Conservation (phyloP, 2,113 vertebrate species). For the Amblyornis subalaris region DNA sequence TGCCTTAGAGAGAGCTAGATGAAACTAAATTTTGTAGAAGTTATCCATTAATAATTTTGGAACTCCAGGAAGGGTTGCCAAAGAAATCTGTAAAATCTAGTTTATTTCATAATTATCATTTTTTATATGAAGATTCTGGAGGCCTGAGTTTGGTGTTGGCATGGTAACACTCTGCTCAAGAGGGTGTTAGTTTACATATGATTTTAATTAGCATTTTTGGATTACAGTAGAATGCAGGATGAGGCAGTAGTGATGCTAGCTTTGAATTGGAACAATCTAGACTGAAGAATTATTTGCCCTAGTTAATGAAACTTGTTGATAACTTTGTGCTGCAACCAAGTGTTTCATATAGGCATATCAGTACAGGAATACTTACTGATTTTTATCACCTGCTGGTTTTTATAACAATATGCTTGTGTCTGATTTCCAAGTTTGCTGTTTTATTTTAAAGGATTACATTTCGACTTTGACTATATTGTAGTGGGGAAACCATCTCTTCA, state of each 20-base stretch:
- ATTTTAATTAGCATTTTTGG: not conserved
- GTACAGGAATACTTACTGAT: not conserved
- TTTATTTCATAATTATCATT: not conserved
- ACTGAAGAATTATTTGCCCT: not conserved
- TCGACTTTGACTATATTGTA: not conserved
- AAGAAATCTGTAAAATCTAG: not conserved
- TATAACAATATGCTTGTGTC: not conserved
- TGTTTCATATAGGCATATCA: not conserved
- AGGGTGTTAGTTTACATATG: not conserved
- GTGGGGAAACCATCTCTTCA: not conserved
- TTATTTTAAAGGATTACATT: not conserved
- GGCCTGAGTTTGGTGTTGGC: not conserved
- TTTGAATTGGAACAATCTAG: not conserved
- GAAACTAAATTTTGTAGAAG: not conserved
- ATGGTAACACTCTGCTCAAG: not conserved
- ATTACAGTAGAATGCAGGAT: not conserved
- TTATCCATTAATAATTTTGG: not conserved
- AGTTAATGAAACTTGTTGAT: not conserved
- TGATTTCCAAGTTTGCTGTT: not conserved
- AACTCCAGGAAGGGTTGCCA: not conserved
- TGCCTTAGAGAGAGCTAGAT: not conserved
- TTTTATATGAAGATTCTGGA: not conserved
- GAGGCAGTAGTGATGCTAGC: not conserved
- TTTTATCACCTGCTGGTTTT: not conserved
- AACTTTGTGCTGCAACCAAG: not conserved